Conservation (phyloP, 2,888 invertebrate species). For the Brachylomia viminalis region DNA sequence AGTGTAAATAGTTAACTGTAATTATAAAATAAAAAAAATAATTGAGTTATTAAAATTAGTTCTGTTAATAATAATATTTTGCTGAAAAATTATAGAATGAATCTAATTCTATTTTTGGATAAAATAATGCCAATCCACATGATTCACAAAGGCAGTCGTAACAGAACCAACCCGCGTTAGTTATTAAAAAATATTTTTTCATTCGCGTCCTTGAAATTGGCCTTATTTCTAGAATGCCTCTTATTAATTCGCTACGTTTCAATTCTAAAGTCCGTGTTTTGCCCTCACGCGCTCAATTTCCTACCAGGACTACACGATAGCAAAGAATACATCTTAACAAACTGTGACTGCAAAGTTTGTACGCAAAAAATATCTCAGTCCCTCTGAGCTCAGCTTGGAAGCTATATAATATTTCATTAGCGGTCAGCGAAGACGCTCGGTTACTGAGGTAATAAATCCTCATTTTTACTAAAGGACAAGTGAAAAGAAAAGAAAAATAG, state of each 20-base stretch:
- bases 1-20: too few relatives aligned
- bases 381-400: slow-evolving; percentile 67
- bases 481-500: slow-evolving; percentile 88
- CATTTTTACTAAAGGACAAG: slow-evolving; percentile 87
- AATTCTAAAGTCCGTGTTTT: not conserved
- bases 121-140: not conserved
- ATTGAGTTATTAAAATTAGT: too few relatives aligned
- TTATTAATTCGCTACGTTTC: not conserved
- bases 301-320: slow-evolving; percentile 42
- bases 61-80: too few relatives aligned
- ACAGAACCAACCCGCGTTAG: not conserved
- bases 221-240: not conserved
- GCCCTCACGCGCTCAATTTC: not conserved
- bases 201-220: not conserved
- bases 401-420: slow-evolving; percentile 87
- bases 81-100: too few relatives aligned
- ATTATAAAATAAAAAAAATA: too few relatives aligned
- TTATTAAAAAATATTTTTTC: not conserved
- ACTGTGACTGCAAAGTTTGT: slow-evolving; percentile 65
- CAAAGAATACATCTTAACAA: slow-evolving; percentile 49
- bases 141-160: not conserved
- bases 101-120: too few relatives aligned
- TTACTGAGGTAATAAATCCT: slow-evolving; percentile 87
- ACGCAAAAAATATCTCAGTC: slow-evolving; percentile 74
- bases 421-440: slow-evolving; percentile 81